These are phyloP conservation scores for Maconellicoccus hirsutus DNA, from an alignment of 1,140 invertebrate species.

Conservation along the genomic window DNA sequence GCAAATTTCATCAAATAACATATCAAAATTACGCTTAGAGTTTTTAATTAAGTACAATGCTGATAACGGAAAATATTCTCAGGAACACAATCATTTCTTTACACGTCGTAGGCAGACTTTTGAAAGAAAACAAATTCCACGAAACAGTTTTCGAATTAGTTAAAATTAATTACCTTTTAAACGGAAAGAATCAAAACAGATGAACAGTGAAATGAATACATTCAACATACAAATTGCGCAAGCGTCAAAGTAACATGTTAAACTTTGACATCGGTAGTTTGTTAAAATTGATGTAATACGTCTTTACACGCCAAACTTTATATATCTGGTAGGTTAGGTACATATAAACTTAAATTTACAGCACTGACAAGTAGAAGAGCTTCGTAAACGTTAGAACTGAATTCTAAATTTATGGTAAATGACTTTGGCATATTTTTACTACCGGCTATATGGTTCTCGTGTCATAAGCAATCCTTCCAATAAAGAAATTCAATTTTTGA, in stretches of 20 bases:
- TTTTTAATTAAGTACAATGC: too few species aligned
- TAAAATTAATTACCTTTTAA: not conserved
- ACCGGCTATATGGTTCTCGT: not conserved
- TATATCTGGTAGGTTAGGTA: too few species aligned
- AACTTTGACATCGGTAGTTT: not conserved
- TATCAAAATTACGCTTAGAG: too few species aligned
- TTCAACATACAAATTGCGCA: not conserved
- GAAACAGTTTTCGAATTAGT: not conserved
- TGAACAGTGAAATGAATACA: not conserved
- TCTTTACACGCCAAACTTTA: not conserved
- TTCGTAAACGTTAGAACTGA: not conserved
- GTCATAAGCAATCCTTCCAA: not conserved
- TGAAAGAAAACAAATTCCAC: not conserved
- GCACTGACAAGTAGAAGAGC: not conserved
- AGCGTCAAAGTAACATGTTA: conserved; percentile 1
- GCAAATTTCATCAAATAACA: too few species aligned
- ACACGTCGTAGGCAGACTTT: not conserved
- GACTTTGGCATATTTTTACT: conserved; percentile 2
- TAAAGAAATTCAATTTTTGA: too few species aligned
- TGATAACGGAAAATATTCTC: too few species aligned
- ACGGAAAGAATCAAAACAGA: not conserved
- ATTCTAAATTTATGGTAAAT: not conserved
- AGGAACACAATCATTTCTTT: too few species aligned
- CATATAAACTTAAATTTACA: not conserved
- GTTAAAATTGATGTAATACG: conserved; percentile 4